Evolutionary conservation across 2,797 vertebrate species (phyloP).

Genomic region (Xenopus petersii): DNA sequence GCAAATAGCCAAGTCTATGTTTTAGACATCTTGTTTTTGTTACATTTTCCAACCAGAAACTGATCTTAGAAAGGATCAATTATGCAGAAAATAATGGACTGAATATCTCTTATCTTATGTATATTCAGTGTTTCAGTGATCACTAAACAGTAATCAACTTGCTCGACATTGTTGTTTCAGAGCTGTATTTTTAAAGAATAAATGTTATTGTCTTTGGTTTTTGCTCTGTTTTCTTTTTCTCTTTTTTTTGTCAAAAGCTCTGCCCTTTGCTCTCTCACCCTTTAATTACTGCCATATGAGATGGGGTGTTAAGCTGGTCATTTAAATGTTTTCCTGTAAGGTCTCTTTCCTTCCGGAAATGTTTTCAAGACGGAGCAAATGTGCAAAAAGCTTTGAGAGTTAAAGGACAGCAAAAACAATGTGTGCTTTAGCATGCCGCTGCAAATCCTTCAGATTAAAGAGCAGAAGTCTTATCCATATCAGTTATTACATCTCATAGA

Average conservation of each 20-base stretch:
- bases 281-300: constrained; percentile 43
- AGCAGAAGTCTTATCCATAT: not conserved
- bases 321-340: constrained; percentile 33
- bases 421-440: not conserved
- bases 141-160: too few species aligned
- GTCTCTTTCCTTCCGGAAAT: constrained; percentile 1
- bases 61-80: too few species aligned
- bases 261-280: constrained; percentile 39
- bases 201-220: not conserved
- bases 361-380: constrained; percentile 53
- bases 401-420: not conserved
- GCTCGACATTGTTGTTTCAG: too few species aligned
- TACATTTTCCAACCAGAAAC: too few species aligned
- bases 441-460: not conserved
- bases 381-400: constrained; percentile 4
- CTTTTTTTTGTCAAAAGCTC: constrained; percentile 5
- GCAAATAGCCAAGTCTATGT: too few species aligned
- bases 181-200: too few species aligned
- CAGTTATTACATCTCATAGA: not conserved
- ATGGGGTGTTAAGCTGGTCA: constrained; percentile 30
- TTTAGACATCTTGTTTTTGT: too few species aligned
- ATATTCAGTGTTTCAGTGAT: too few species aligned
- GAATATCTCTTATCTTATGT: too few species aligned
- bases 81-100: too few species aligned
- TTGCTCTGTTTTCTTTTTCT: constrained; percentile 3